These are phyloP conservation scores for Drosophila prosaltans DNA, from an alignment of 1,140 invertebrate species.

Conservation along the genomic window DNA sequence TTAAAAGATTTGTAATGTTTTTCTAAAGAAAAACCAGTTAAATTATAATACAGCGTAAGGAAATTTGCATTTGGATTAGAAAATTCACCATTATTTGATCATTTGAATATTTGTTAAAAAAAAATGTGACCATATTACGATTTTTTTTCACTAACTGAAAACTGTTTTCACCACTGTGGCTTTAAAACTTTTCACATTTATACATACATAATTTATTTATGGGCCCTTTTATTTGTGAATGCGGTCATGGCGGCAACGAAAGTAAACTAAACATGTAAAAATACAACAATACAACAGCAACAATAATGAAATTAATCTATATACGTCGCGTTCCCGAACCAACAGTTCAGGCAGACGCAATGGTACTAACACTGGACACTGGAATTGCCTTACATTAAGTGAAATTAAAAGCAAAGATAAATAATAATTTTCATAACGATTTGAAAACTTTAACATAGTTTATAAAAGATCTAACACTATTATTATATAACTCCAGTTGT, in stretches of 20 bases:
- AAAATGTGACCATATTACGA: neutral
- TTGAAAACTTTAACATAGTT: neutral
- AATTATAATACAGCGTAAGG: neutral
- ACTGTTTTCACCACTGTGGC: neutral
- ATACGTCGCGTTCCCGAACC: slow-evolving; percentile 17
- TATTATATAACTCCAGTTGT: slow-evolving; percentile 14
- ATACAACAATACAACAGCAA: slow-evolving; percentile 40
- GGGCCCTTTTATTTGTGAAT: neutral
- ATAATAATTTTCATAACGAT: slow-evolving; percentile 31
- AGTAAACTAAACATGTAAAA: slow-evolving; percentile 12
- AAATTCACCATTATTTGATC: neutral
- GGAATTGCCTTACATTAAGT: slow-evolving; percentile 6
- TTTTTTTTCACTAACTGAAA: slow-evolving; percentile 4
- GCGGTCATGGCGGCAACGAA: neutral
- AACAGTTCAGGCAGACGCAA: slow-evolving; percentile 26
- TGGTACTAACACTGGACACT: neutral
- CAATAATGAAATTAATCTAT: slow-evolving; percentile 39
- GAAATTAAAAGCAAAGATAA: slow-evolving; percentile 21
- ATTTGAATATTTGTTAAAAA: neutral
- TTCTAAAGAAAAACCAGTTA: neutral
- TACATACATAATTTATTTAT: neutral
- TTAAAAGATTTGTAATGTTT: neutral
- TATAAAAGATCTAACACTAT: neutral
- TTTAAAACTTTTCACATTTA: too few relatives aligned
- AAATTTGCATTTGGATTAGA: too few relatives aligned